Conservation (phyloP, 35 echinoderm and acorn worm species). For the Heliocidaris tuberculata region DNA sequence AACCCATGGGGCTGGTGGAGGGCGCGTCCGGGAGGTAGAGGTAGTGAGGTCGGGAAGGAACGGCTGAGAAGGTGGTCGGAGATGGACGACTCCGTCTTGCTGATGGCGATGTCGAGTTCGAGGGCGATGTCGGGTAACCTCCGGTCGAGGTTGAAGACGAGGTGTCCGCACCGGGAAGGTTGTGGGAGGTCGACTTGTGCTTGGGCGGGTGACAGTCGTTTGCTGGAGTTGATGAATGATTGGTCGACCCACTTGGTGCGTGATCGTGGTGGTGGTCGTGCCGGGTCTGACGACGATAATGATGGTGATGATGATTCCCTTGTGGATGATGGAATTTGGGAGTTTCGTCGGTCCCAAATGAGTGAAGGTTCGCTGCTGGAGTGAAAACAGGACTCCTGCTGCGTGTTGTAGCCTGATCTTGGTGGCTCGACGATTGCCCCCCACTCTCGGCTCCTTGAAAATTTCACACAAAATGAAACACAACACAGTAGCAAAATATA, state of each 20-base stretch:
- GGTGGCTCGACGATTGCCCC: background rate
- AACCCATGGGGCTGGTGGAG: conserved; percentile 79
- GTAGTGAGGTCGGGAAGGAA: conserved; percentile 38
- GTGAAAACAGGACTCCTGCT: conserved; percentile 31
- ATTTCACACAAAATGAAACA: conserved; percentile 29
- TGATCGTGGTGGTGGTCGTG: conserved; percentile 16
- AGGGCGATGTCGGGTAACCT: background rate
- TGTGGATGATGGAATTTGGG: background rate
- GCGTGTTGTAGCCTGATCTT: background rate
- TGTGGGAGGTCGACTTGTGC: background rate
- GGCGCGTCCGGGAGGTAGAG: conserved; percentile 29
- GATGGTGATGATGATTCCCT: background rate
- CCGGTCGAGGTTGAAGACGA: background rate
- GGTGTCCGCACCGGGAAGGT: background rate
- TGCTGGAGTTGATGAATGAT: background rate
- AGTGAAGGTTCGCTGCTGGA: background rate
- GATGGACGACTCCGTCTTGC: conserved; percentile 26
- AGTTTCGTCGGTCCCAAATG: background rate
- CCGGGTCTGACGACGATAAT: background rate
- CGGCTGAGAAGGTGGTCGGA: conserved; percentile 27
- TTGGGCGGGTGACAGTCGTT: background rate
- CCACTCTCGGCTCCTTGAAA: conserved; percentile 29
- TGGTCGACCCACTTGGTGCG: background rate
- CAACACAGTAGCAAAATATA: conserved; percentile 46
- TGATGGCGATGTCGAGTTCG: background rate